Evolutionary conservation across 2,797 vertebrate species (phyloP).

Genomic region (Liparis tanakae): DNA sequence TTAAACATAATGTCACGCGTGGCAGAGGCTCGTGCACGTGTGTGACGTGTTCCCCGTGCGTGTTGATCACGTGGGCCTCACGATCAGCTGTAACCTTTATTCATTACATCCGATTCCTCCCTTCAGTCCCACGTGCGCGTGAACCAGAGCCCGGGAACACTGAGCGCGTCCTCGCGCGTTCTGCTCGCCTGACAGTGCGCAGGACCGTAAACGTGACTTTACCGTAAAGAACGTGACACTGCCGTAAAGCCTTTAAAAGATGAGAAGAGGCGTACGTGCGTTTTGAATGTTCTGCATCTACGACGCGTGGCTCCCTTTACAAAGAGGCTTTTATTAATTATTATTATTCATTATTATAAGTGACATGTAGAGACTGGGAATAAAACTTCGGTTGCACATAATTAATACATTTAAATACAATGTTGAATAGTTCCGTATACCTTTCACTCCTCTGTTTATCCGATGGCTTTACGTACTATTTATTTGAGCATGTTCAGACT

Average conservation of each 20-base stretch:
- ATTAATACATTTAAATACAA: neutral
- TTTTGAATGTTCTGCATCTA: neutral
- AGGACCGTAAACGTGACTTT: constrained; percentile 68
- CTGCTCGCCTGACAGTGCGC: neutral
- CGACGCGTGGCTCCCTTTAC: neutral
- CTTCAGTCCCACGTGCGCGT: neutral
- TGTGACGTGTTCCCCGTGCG: no score
- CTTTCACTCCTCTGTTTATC: neutral
- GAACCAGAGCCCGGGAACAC: no score
- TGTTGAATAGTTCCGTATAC: neutral
- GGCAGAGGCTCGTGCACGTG: no score
- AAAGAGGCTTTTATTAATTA: neutral
- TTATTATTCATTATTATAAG: neutral
- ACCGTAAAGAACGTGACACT: constrained; percentile 15
- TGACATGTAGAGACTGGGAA: neutral
- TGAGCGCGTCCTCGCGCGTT: no score
- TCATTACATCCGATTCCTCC: neutral
- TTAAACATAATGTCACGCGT: no score
- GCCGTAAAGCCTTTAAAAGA: constrained; percentile 65
- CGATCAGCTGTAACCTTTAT: neutral
- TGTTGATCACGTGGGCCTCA: no score
- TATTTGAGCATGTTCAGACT: neutral
- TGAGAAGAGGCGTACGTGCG: fast-evolving
- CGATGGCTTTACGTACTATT: neutral
- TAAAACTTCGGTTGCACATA: neutral